A percentile compares a stretch with the other conserved stretches of the same genome.
These are phyloP conservation scores for Semibalanus balanoides DNA, from an alignment of 1,140 invertebrate species.

Conservation along the genomic window DNA sequence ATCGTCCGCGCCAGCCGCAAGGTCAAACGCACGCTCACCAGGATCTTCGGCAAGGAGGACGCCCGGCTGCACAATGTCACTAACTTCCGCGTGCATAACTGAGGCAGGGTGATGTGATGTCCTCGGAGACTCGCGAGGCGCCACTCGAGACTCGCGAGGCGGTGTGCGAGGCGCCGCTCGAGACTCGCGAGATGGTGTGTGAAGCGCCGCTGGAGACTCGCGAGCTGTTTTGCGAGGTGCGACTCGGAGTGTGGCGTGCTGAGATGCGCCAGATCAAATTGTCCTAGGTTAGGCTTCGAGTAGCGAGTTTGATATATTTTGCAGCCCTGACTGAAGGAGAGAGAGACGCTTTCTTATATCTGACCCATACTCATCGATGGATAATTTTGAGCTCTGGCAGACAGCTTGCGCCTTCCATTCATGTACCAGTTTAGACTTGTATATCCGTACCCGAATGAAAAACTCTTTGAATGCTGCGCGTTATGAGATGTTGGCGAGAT, in stretches of 20 bases:
- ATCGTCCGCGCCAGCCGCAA: neutral
- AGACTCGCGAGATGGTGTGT: too few relatives aligned
- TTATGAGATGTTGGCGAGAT: too few relatives aligned
- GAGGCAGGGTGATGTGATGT: neutral
- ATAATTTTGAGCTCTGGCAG: neutral
- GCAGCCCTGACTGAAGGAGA: too few relatives aligned
- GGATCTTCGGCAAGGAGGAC: neutral
- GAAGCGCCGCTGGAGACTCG: neutral
- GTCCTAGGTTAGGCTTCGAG: neutral
- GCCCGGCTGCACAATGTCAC: neutral
- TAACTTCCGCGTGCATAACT: constrained; percentile 3
- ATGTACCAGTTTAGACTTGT: neutral
- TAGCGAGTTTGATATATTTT: neutral
- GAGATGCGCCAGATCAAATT: neutral
- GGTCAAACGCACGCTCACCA: neutral
- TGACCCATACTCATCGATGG: neutral
- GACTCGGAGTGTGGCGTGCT: too few relatives aligned
- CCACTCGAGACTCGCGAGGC: neutral
- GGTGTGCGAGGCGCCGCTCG: too few relatives aligned
- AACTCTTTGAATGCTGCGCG: neutral
- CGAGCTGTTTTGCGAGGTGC: too few relatives aligned
- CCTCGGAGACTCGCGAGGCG: too few relatives aligned
- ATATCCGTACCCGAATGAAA: neutral
- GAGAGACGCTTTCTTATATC: neutral
- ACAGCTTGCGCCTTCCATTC: neutral